These are phyloP conservation scores for Drepana arcuata DNA, from an alignment of 1,140 invertebrate species.

Conservation along the genomic window DNA sequence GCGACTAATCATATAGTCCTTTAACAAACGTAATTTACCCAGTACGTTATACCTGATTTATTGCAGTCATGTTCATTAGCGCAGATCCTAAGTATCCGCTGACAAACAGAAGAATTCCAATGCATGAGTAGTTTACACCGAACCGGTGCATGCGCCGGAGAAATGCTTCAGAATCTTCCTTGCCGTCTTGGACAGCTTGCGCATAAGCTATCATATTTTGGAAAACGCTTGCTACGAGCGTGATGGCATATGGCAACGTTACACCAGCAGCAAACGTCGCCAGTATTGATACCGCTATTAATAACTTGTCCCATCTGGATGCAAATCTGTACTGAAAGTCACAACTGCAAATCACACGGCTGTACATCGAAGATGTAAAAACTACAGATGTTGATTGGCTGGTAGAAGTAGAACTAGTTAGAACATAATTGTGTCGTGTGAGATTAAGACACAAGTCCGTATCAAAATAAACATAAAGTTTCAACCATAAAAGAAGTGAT, in stretches of 20 bases:
- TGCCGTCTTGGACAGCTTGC: slow-evolving; percentile 7
- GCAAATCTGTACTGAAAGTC: slow-evolving; percentile 33
- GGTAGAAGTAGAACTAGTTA: no score
- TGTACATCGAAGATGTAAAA: no score
- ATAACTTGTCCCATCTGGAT: slow-evolving; percentile 19
- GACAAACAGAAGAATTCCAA: slow-evolving; percentile 19
- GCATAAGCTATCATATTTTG: slow-evolving; percentile 29
- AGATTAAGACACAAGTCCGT: no score
- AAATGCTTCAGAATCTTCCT: slow-evolving; percentile 10
- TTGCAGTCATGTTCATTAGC: slow-evolving; percentile 29
- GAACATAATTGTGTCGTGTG: no score
- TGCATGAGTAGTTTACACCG: slow-evolving; percentile 17
- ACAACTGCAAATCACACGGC: no score
- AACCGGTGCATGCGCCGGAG: slow-evolving; percentile 19
- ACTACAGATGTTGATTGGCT: no score
- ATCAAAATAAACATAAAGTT: no score
- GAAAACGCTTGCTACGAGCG: slow-evolving; percentile 21
- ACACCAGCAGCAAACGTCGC: slow-evolving; percentile 20
- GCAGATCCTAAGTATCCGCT: slow-evolving; percentile 27
- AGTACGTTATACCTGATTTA: slow-evolving; percentile 27
- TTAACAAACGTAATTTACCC: no score
- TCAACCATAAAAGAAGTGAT: no score
- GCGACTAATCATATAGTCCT: no score
- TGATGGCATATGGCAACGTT: slow-evolving; percentile 23
- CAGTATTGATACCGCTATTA: slow-evolving; percentile 20